Conservation (phyloP, 2,888 invertebrate species). For the Heliothis peltigera region DNA sequence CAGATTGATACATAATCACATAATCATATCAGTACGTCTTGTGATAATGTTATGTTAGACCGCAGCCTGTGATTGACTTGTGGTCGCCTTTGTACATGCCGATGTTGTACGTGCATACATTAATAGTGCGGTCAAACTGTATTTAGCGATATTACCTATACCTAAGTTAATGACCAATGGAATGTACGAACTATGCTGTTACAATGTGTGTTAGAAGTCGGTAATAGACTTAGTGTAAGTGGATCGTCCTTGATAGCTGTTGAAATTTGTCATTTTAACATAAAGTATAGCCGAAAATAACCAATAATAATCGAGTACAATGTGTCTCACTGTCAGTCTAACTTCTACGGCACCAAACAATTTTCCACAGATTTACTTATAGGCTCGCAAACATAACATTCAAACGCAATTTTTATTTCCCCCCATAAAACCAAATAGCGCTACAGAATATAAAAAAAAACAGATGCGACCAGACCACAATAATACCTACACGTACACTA, state of each 20-base stretch:
- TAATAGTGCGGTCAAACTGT: slow-evolving; percentile 19
- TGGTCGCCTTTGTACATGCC: slow-evolving; percentile 57
- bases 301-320: too few relatives aligned
- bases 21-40: slow-evolving; percentile 41
- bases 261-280: too few relatives aligned
- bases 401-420: not conserved
- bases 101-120: slow-evolving; percentile 14
- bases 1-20: slow-evolving; percentile 41
- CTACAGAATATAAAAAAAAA: not conserved
- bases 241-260: too few relatives aligned
- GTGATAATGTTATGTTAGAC: slow-evolving; percentile 54
- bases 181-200: slow-evolving; percentile 6
- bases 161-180: not conserved
- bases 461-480: slow-evolving; percentile 14
- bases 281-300: too few relatives aligned
- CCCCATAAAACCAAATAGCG: slow-evolving; percentile 10
- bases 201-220: not conserved
- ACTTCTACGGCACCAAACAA: too few relatives aligned
- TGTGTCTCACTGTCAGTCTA: too few relatives aligned
- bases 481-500: slow-evolving; percentile 54
- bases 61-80: slow-evolving; percentile 67
- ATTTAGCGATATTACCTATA: slow-evolving; percentile 3
- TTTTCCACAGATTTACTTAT: too few relatives aligned
- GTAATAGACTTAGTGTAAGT: not conserved
- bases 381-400: not conserved